These are phyloP conservation scores for Chymomyza amoena DNA, from an alignment of 2,888 invertebrate species.

Conservation along the genomic window DNA sequence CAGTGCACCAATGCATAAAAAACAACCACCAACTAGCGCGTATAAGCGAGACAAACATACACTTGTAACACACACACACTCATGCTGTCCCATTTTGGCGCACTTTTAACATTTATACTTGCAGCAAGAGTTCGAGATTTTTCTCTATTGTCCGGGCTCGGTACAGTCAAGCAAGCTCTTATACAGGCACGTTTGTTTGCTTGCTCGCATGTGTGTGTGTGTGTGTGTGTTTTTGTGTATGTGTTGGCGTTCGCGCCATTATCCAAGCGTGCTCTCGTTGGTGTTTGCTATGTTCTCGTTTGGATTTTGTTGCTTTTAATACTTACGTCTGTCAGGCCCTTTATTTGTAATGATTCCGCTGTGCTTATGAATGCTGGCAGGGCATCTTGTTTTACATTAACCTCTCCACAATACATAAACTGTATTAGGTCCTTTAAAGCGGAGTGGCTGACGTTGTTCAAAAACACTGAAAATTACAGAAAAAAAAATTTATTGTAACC, in stretches of 20 bases:
- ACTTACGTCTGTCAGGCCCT: conserved; percentile 85
- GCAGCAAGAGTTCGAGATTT: conserved; percentile 35
- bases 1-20: conserved; percentile 15
- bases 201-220: conserved; percentile 13
- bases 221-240: conserved; percentile 24
- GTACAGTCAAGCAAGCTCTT: conserved; percentile 65
- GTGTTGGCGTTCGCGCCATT: conserved; percentile 27
- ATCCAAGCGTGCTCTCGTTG: conserved; percentile 11
- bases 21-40: conserved; percentile 51
- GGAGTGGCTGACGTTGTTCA: conserved; percentile 86
- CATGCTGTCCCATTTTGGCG: conserved; percentile 7
- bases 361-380: conserved; percentile 86
- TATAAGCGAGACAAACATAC: conserved; percentile 40
- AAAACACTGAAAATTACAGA: conserved; percentile 81
- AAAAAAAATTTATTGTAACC: background rate
- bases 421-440: conserved; percentile 85
- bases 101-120: background rate
- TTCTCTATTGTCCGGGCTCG: conserved; percentile 43
- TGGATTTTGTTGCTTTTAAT: conserved; percentile 48
- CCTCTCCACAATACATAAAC: conserved; percentile 87
- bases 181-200: conserved; percentile 41
- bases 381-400: conserved; percentile 86
- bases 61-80: background rate
- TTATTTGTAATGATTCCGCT: conserved; percentile 86
- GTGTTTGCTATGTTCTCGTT: conserved; percentile 4